These are phyloP conservation scores for Phrixothrix hirtus DNA, from an alignment of 2,888 invertebrate species.

Conservation along the genomic window DNA sequence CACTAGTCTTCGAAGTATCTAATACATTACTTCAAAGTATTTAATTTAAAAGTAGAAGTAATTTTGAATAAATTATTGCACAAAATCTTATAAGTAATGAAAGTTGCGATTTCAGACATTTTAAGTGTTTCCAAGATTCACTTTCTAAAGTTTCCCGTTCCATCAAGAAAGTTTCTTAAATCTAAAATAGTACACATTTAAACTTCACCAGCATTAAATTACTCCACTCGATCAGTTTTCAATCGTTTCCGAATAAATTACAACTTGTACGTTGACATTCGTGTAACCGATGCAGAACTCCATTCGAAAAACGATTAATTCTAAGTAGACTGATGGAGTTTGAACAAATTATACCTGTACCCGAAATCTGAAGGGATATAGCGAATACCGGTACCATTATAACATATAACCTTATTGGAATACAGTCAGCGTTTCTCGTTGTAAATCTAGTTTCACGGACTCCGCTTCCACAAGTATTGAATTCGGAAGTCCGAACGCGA, in stretches of 20 bases:
- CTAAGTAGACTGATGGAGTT: constrained; percentile 24
- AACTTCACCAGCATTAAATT: constrained; percentile 30
- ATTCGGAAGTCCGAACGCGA: constrained; percentile 37
- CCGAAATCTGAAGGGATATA: constrained; percentile 13
- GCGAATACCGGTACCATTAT: constrained; percentile 18
- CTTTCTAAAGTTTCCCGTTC: constrained; percentile 11
- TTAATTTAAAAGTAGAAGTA: neutral
- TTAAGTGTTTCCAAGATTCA: constrained; percentile 6
- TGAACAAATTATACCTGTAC: constrained; percentile 25
- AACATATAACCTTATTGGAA: constrained; percentile 39
- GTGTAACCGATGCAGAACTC: constrained; percentile 32
- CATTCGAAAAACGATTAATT: constrained; percentile 31
- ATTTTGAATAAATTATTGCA: constrained; percentile 5
- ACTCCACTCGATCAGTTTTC: constrained; percentile 32
- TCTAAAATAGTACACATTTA: constrained; percentile 23
- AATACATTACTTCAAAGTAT: no score
- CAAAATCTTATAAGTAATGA: constrained; percentile 8
- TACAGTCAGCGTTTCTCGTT: constrained; percentile 41
- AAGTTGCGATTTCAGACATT: constrained; percentile 10
- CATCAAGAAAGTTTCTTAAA: constrained; percentile 7
- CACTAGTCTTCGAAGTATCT: no score
- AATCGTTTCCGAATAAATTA: constrained; percentile 31
- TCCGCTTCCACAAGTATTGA: constrained; percentile 39
- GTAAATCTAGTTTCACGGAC: constrained; percentile 41
- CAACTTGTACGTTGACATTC: constrained; percentile 30